Evolutionary conservation across 2,888 invertebrate species (phyloP), one percentile per base, ranked within the genome.

Genomic region (Incurvaria masculella): DNA sequence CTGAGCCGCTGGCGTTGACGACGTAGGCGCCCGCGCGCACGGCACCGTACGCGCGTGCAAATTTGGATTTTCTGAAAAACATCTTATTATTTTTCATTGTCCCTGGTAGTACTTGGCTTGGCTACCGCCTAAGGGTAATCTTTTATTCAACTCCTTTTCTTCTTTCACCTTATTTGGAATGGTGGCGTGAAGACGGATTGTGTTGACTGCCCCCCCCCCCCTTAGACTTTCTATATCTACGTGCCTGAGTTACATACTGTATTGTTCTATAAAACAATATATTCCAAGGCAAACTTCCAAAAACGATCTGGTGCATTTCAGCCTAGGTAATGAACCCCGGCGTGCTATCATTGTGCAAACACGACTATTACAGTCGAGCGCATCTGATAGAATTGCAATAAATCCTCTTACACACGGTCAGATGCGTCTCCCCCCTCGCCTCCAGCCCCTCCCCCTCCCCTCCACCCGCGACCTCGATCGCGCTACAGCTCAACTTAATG

Each of bases 331-430:
- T 33, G 33, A 33, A 14, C 11, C 33, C 14, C 3, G 33, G 14
- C 14, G 14, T 3, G 11, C 33, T 33, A 33, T 33, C 33, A 33
- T 33, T 33, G 33, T n/a, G 14, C 33, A 14, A 33, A 33, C 33
- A 14, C 33, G 33, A 33, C 33, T 33, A 33, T 33, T 33, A 11
- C 33, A 33, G 33, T 33, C 33, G 33, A 33, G 14, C 14, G 41
- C 49, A 42, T 23, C 46, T 26, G 45, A 42, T 40, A 26, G 47
- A 57, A 62, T 62, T 63, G 67, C 65, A 65, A 65, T 71, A 71
- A 74, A 78, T 75, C 76, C 72, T 66, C 69, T 78, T 75, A 75
- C 60, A 62, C 62, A 74, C 72, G 75, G 74, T 73, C 73, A 75
- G 68, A 69, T 69, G 57, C 65, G 64, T n/a, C n/a, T n/a, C n/a